Percentiles rank a stretch among this genome's conserved stretches.
These are phyloP conservation scores for Malacoraja senta DNA, from an alignment of 2,797 vertebrate species.

Conservation along the genomic window DNA sequence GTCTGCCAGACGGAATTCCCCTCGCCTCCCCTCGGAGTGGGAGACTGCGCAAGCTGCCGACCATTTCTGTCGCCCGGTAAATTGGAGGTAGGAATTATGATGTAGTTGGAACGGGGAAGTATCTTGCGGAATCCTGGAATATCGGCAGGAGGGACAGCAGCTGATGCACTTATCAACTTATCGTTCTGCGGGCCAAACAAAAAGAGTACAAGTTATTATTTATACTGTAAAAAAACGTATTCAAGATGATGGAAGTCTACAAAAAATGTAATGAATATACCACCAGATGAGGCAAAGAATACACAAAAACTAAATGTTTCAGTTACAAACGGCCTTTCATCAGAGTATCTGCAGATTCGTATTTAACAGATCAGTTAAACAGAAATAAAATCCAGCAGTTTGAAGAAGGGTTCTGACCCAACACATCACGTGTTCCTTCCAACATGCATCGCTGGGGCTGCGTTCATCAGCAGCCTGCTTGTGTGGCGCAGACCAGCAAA, in stretches of 20 bases:
- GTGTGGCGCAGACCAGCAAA: too few species aligned
- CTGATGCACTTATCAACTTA: conserved; percentile 50
- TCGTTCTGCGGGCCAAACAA: conserved; percentile 50
- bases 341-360: too few species aligned
- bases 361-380: too few species aligned
- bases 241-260: not conserved
- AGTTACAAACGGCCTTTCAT: too few species aligned
- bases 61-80: conserved; percentile 58
- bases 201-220: not conserved
- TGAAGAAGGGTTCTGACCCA: too few species aligned
- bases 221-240: not conserved
- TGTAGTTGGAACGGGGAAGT: conserved; percentile 82
- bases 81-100: conserved; percentile 74
- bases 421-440: too few species aligned
- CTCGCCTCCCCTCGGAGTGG: conserved; percentile 51
- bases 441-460: too few species aligned
- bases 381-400: too few species aligned
- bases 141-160: conserved; percentile 61
- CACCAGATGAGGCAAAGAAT: too few species aligned
- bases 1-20: conserved; percentile 40
- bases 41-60: conserved; percentile 61
- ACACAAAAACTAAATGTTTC: too few species aligned
- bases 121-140: conserved; percentile 94
- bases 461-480: too few species aligned
- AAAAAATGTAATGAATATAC: not conserved